phyloP scores from a whole-genome alignment of 2,888 invertebrate species.

The Tetheella fluctuosa region DNA sequence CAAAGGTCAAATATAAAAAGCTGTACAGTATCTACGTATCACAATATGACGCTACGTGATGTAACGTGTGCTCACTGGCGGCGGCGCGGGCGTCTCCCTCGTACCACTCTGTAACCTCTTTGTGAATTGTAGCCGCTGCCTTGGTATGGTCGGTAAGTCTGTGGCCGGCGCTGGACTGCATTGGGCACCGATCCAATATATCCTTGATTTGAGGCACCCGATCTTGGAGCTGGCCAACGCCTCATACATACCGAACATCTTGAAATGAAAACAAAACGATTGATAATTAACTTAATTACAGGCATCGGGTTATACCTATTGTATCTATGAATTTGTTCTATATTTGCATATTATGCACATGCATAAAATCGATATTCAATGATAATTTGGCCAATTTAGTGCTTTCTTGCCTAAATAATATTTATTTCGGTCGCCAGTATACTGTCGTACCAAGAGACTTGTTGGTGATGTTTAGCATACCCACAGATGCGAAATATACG shows the following conservation, averaged over 20 bases:
- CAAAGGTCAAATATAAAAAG: background rate
- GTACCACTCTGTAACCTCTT: conserved; percentile 39
- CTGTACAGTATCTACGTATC: conserved; percentile 9
- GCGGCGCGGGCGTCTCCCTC: conserved; percentile 58
- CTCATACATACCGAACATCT: conserved; percentile 78
- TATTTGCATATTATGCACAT: too few species aligned
- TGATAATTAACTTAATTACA: background rate
- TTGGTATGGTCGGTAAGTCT: conserved; percentile 28
- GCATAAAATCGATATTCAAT: too few species aligned
- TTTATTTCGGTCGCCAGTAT: too few species aligned
- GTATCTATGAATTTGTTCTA: too few species aligned
- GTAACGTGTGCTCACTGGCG: conserved; percentile 40
- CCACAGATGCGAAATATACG: too few species aligned
- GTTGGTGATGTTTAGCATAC: too few species aligned
- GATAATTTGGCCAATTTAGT: too few species aligned
- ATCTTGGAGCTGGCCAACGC: conserved; percentile 50
- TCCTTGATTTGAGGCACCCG: conserved; percentile 30
- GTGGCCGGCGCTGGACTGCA: conserved; percentile 48
- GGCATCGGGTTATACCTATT: too few species aligned
- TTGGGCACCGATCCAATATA: conserved; percentile 67
- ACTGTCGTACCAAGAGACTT: too few species aligned
- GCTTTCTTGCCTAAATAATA: too few species aligned
- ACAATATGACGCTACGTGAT: conserved; percentile 18
- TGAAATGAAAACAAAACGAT: conserved; percentile 17
- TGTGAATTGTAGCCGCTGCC: conserved; percentile 27